Base-by-base conservation (phyloP, 2,888 invertebrate genomes). In the Drosophila pullipes region DNA sequence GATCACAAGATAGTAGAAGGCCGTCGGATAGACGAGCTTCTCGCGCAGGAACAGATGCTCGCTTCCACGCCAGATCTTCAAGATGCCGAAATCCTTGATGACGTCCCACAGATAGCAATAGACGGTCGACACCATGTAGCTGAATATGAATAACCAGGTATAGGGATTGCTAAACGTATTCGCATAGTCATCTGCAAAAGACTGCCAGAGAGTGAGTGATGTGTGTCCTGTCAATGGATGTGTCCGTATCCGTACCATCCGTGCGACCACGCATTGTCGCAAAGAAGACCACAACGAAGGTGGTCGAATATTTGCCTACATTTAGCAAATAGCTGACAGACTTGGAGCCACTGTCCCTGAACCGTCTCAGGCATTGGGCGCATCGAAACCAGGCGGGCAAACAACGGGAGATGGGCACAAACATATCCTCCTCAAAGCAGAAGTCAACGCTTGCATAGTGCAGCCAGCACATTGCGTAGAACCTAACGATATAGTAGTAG, bases 361-460 rank as follows among this genome's bases (percentile, higher is more conserved):
- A 99, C 63, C 99, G 96, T 1, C 99, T 95, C 59, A 99, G 93
- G 89, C 99, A 99, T 93, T 99, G 99, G 74, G 98, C 98, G 94
- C 99, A 99, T n/a, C 99, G 96, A 77, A 98, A 97, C 98, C 98
- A 99, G 0, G 99, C 98, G 0, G 99, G 99, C 18, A 99, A 94
- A 86, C 98, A 97, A 78, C 97, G 96, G 22, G 99, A 96, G 4
- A 98, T 93, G 0, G 98, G 96, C n/a, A 97, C 94, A 58, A 97
- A 95, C 78, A 96, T 95, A 74, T 95, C 96, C 65, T 95, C 95
- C 95, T 94, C 85, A 94, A 94, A 70, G 95, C 96, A 82, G 7
- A 49, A 39, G 10, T 39, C n/a, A 3, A 72, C 39, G 25, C 10
- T 47, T 2, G 22, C 57, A 28, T 53, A 44, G 0, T 80, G 71